Percentiles rank a stretch among this genome's conserved stretches.
These are phyloP conservation scores for Dysmachus trigonus DNA, from an alignment of 2,888 invertebrate species.

Conservation along the genomic window DNA sequence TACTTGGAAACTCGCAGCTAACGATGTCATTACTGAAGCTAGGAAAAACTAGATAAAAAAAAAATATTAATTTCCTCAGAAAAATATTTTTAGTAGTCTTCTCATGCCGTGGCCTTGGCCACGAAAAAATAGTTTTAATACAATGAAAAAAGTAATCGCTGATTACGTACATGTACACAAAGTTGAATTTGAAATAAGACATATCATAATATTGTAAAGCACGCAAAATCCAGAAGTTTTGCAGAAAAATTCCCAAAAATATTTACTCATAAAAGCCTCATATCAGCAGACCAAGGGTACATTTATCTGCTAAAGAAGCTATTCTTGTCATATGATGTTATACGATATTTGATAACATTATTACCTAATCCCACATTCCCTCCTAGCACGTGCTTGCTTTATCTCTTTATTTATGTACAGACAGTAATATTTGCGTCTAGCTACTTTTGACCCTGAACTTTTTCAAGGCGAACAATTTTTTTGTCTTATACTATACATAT, in stretches of 20 bases:
- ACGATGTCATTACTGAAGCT: too few relatives aligned
- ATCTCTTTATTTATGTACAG: background rate
- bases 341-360: background rate
- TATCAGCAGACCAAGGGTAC: background rate
- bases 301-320: background rate
- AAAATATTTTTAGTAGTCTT: too few relatives aligned
- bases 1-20: too few relatives aligned
- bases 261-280: background rate
- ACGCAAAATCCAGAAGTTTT: background rate
- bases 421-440: background rate
- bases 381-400: background rate
- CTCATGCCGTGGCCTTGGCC: too few relatives aligned
- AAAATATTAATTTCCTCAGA: too few relatives aligned
- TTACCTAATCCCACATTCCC: background rate
- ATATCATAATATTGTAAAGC: background rate
- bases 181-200: background rate
- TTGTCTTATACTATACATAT: background rate
- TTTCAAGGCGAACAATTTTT: background rate
- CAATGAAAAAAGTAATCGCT: too few relatives aligned
- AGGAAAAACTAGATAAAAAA: too few relatives aligned
- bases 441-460: background rate
- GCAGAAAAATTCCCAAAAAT: background rate
- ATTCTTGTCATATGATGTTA: background rate
- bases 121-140: too few relatives aligned
- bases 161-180: too few relatives aligned